These are phyloP conservation scores for Helicolenus hilgendorfi DNA, from an alignment of 2,797 vertebrate genomes.

Conservation along the genomic window DNA sequence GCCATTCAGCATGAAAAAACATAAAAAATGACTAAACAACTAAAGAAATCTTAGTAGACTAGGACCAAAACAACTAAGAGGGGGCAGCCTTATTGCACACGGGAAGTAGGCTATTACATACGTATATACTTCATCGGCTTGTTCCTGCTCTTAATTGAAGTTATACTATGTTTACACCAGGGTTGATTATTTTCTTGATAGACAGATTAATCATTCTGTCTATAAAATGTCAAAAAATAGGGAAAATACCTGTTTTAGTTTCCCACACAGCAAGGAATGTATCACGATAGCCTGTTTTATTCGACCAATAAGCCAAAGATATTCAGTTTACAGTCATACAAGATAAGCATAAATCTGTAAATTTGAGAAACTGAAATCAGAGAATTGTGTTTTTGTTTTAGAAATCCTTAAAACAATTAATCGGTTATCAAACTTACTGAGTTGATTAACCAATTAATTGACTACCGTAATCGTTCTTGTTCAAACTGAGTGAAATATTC, in stretches of 20 bases:
- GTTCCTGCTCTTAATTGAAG: not conserved
- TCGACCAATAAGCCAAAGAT: not conserved
- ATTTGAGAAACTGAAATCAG: not conserved
- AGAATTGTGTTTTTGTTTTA: not conserved
- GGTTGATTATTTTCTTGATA: not conserved
- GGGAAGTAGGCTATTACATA: not conserved
- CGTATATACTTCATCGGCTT: not conserved
- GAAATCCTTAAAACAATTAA: not conserved
- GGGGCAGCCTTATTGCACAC: not conserved
- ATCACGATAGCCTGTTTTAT: not conserved
- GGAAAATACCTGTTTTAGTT: not conserved
- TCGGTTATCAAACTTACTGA: not conserved
- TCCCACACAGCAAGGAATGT: too few species aligned
- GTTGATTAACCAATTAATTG: too few species aligned
- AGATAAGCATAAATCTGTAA: not conserved
- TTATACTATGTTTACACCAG: not conserved
- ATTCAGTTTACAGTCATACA: not conserved
- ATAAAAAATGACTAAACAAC: too few species aligned
- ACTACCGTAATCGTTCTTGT: not conserved
- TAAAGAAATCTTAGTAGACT: too few species aligned
- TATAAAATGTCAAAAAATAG: not conserved
- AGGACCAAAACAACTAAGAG: too few species aligned
- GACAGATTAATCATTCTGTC: not conserved
- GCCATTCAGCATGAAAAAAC: too few species aligned
- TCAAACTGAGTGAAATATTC: not conserved